Base-by-base conservation (phyloP, 2,113 vertebrate species). In the Eptatretus burgeri region DNA sequence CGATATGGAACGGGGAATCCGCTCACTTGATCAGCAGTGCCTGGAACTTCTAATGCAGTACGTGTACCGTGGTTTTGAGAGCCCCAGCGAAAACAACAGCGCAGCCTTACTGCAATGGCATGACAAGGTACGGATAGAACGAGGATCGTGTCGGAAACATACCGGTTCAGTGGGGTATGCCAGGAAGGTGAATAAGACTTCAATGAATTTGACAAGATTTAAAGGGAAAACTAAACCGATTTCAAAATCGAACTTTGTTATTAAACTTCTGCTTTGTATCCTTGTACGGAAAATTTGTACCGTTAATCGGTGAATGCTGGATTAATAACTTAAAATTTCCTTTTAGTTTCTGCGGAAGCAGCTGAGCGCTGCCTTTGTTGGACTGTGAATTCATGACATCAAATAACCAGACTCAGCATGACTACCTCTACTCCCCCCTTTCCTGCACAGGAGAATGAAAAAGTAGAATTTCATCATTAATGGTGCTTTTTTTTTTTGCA, bases 31-130 rank as follows among this genome's bases (percentile, higher is more conserved):
- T 72, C 87, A 85, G 74, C 91, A 81, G 1, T 76, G 80, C 0
- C 81, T 94, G 17, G 91, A 98, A 72, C 81, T 98, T 67, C 77
- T 94, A 52, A 95, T 98, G 89, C 93, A 98, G 71, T 98, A 98
- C 74, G 93, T 98, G 77, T 98, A 98, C 78, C 94, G 93, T 74
- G 91, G 91, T 68, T 98, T 98, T 7, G 91, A 98, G 74, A 81
- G 74, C 66, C 91, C 91, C 2, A 93, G 88, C 0, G 91, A 98
- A 70, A 98, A 98, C 71, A 95, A 83, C 78, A 98, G 91, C 2
- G 85, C 91, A 1, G 75, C 91, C 65, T 75, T 98, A 41, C 67
- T 98, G 72, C 91, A 93, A 69, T 98, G 91, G 91, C 91, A 98
- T 1, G 91, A 98, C 75, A 98, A 85, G 83, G 91, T 95, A 20